A percentile compares a stretch with the other conserved stretches of the same genome.
phyloP scores from a whole-genome alignment of 2,888 invertebrate genomes.

The Epirrita christyi region DNA sequence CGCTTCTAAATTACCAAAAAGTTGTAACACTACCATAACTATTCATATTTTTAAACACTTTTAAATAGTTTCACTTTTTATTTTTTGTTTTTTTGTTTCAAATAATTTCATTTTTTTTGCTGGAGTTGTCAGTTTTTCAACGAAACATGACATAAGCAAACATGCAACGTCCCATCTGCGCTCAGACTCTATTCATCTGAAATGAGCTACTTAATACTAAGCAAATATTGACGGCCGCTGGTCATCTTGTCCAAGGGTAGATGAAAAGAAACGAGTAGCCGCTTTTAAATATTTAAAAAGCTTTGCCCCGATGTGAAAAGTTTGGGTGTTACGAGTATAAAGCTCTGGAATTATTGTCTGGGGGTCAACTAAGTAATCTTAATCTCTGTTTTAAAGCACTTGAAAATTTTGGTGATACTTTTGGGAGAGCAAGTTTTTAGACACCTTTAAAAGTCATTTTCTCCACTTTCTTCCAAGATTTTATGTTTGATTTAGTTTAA shows the following conservation, averaged over 20 bases:
- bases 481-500: too few relatives aligned
- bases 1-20: not conserved
- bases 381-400: conserved; percentile 29
- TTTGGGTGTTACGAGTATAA: conserved; percentile 33
- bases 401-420: conserved; percentile 30
- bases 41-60: too few relatives aligned
- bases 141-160: conserved; percentile 59
- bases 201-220: conserved; percentile 79
- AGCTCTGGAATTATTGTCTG: conserved; percentile 30
- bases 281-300: conserved; percentile 56
- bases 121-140: conserved; percentile 26
- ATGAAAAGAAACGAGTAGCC: conserved; percentile 60
- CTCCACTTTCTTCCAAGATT: too few relatives aligned
- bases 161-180: conserved; percentile 52
- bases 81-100: too few relatives aligned
- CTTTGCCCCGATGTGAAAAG: conserved; percentile 35
- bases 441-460: not conserved
- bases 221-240: conserved; percentile 77
- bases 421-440: conserved; percentile 19
- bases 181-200: conserved; percentile 69
- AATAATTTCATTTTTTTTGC: conserved; percentile 1
- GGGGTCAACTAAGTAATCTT: conserved; percentile 35
- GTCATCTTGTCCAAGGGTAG: conserved; percentile 75
- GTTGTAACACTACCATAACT: not conserved
- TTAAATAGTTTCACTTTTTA: too few relatives aligned